Evolutionary conservation across 1,140 invertebrate species (phyloP).

Genomic region (Lucilia sericata): DNA sequence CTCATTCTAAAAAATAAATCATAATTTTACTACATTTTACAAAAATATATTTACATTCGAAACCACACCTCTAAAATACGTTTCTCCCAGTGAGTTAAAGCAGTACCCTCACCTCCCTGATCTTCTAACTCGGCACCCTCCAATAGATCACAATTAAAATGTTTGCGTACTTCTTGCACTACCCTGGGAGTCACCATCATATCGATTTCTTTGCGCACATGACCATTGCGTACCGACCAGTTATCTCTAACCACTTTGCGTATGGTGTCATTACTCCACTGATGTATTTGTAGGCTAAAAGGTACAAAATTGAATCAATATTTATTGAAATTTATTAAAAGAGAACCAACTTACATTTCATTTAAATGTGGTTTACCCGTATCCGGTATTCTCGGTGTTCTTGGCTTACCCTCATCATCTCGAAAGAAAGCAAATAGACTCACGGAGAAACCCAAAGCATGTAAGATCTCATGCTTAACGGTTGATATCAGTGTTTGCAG

Average conservation of each 20-base stretch:
- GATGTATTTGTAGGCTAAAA: constrained; percentile 85
- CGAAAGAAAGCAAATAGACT: constrained; percentile 90
- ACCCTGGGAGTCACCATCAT: constrained; percentile 95
- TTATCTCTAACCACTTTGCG: constrained; percentile 80
- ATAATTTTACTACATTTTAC: no score
- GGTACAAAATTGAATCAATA: constrained; percentile 37
- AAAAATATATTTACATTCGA: no score
- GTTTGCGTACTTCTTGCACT: constrained; percentile 83
- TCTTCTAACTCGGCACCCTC: constrained; percentile 99
- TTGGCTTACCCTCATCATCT: constrained; percentile 86
- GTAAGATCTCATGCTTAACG: constrained; percentile 98
- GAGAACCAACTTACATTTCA: constrained; percentile 77
- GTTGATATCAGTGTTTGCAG: constrained; percentile 93
- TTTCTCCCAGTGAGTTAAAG: constrained; percentile 99
- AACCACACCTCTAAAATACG: constrained; percentile 88
- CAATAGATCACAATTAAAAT: constrained; percentile 90
- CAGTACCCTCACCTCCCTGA: constrained; percentile 97
- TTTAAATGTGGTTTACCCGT: constrained; percentile 91
- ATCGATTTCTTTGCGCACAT: constrained; percentile 80
- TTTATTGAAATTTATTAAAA: not conserved
- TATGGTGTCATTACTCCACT: constrained; percentile 94
- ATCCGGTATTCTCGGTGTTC: constrained; percentile 82
- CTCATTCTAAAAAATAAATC: constrained; percentile 83
- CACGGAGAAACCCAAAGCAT: constrained; percentile 96
- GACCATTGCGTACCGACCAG: constrained; percentile 88